Evolutionary conservation across 2,888 invertebrate species (phyloP).

Genomic region (Dendrolimus pini): DNA sequence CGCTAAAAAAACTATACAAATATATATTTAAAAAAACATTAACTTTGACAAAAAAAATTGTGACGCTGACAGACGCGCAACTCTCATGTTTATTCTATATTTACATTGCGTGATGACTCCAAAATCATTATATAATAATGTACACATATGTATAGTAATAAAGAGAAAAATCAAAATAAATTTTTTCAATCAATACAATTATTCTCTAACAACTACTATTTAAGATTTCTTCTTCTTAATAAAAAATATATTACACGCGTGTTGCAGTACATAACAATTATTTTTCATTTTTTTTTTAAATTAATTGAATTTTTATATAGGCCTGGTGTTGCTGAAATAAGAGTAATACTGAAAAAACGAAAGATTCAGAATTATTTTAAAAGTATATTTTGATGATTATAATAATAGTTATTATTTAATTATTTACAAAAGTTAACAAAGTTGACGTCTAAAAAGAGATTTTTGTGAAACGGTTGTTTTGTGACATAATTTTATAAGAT

Average conservation of each 20-base stretch:
- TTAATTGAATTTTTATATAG: slow-evolving; percentile 54
- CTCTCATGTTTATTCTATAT: slow-evolving; percentile 63
- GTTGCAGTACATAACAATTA: slow-evolving; percentile 58
- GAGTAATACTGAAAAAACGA: slow-evolving; percentile 19
- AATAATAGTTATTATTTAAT: slow-evolving; percentile 36
- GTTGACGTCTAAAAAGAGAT: slow-evolving; percentile 33
- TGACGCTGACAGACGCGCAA: slow-evolving; percentile 55
- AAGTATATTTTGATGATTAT: slow-evolving; percentile 36
- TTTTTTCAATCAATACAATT: slow-evolving; percentile 73
- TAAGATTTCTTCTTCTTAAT: slow-evolving; percentile 74
- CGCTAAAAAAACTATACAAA: slow-evolving; percentile 64
- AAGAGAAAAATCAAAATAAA: slow-evolving; percentile 75
- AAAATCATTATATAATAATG: slow-evolving; percentile 60
- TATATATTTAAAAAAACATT: slow-evolving; percentile 41
- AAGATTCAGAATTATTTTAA: slow-evolving; percentile 19
- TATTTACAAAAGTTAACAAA: slow-evolving; percentile 71
- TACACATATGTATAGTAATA: slow-evolving; percentile 65
- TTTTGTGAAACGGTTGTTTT: slow-evolving; percentile 36
- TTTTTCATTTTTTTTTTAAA: background rate
- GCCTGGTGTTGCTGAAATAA: slow-evolving; percentile 42
- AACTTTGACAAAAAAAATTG: slow-evolving; percentile 39
- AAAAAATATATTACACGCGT: slow-evolving; percentile 73
- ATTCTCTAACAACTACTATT: slow-evolving; percentile 72
- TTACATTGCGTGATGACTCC: slow-evolving; percentile 66
- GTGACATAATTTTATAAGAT: background rate